Evolutionary conservation across 1,140 invertebrate species (phyloP).

Genomic region (Drosophila pruinosa): DNA sequence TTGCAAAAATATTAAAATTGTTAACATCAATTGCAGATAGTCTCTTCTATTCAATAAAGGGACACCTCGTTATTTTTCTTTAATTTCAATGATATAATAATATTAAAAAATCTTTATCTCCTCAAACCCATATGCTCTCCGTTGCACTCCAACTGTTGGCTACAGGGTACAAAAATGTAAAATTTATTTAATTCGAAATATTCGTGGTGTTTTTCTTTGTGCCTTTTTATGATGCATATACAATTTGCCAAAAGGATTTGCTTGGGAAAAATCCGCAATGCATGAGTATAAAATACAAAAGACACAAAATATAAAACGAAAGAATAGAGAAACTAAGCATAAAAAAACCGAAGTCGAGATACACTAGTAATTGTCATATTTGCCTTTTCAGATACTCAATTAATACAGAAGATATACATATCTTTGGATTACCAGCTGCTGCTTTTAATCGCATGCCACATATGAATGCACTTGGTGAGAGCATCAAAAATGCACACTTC

Average conservation of each 20-base stretch:
- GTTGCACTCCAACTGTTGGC: not conserved
- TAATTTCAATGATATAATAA: no score
- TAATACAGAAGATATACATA: not conserved
- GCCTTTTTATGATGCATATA: constrained; percentile 60
- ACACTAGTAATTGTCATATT: not conserved
- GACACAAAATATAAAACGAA: not conserved
- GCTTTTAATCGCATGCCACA: constrained; percentile 2
- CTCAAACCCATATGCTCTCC: not conserved
- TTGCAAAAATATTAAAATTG: no score
- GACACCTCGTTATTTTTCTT: no score
- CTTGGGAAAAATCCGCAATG: constrained; percentile 54
- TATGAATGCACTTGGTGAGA: not conserved
- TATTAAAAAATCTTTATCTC: not conserved
- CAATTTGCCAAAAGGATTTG: constrained; percentile 71
- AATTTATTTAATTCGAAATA: constrained; percentile 68
- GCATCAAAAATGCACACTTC: not conserved
- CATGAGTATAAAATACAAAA: constrained; percentile 23
- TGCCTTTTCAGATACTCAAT: not conserved
- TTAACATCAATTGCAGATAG: no score
- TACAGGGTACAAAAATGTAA: constrained; percentile 55
- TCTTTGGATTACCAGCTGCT: not conserved
- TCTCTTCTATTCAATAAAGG: no score
- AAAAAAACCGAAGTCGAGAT: not conserved
- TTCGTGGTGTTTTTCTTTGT: constrained; percentile 43
- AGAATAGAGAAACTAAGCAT: not conserved